A percentile compares a stretch with the other conserved stretches of the same genome.
Evolutionary conservation across 1,140 invertebrate species (phyloP).

Genomic region (Nephila pilipes): DNA sequence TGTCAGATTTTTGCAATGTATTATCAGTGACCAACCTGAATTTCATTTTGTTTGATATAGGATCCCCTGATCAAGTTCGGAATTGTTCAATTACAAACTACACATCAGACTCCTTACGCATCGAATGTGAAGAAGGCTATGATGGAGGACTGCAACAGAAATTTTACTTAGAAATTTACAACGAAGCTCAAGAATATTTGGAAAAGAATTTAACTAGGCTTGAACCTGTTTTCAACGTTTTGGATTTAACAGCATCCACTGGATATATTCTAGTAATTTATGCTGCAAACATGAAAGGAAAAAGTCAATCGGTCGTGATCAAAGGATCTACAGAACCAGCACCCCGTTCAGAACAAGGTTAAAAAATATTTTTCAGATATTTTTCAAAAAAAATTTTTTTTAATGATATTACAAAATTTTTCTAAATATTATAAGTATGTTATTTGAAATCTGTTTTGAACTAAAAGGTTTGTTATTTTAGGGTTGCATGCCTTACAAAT

Average conservation of each 20-base stretch:
- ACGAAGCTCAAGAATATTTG: slow-evolving; percentile 82
- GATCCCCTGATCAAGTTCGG: slow-evolving; percentile 79
- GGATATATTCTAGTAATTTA: slow-evolving; percentile 91
- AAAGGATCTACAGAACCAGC: slow-evolving; percentile 88
- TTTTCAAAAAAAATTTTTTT: neutral
- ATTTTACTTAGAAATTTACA: slow-evolving; percentile 90
- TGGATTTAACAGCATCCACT: slow-evolving; percentile 86
- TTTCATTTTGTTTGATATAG: slow-evolving; percentile 78
- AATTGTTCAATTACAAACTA: slow-evolving; percentile 79
- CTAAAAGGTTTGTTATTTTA: no score
- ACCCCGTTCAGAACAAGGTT: slow-evolving; percentile 70
- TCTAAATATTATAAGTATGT: no score
- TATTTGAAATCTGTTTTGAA: no score
- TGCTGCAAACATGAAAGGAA: slow-evolving; percentile 92
- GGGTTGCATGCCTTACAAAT: no score
- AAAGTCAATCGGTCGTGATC: slow-evolving; percentile 89
- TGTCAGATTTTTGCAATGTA: neutral
- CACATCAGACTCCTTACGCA: slow-evolving; percentile 83
- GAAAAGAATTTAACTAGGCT: slow-evolving; percentile 79
- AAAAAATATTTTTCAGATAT: neutral
- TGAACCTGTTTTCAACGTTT: slow-evolving; percentile 81
- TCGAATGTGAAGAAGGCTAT: slow-evolving; percentile 88
- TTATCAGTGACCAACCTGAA: slow-evolving; percentile 70
- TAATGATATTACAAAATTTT: no score
- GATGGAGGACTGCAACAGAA: slow-evolving; percentile 91